Conservation (phyloP, 2,888 invertebrate species). For the Belgica antarctica region DNA sequence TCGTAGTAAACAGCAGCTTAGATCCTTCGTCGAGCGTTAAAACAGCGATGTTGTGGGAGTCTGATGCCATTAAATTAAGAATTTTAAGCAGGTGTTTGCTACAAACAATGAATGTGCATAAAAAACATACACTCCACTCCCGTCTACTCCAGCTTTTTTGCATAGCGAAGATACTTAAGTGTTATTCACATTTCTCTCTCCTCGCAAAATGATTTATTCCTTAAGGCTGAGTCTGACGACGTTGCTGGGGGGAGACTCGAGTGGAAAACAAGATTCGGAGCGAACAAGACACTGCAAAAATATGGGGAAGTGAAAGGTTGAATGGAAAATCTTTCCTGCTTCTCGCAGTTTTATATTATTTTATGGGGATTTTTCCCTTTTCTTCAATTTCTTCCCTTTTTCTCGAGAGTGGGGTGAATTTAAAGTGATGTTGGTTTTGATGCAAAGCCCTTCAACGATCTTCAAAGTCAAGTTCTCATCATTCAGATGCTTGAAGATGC, state of each 20-base stretch:
- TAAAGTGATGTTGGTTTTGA: too few species aligned
- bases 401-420: too few species aligned
- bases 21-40: too few species aligned
- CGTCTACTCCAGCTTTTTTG: background rate
- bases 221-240: slow-evolving; percentile 27
- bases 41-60: background rate
- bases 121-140: slow-evolving; percentile 27
- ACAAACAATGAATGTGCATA: slow-evolving; percentile 43
- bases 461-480: too few species aligned
- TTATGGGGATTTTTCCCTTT: background rate
- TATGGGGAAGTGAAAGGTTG: background rate
- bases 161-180: slow-evolving; percentile 30
- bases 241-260: background rate
- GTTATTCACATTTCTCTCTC: slow-evolving; percentile 28
- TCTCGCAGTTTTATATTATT: background rate
- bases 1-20: too few species aligned
- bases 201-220: slow-evolving; percentile 38
- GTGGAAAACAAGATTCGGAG: background rate
- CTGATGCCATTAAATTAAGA: slow-evolving; percentile 29
- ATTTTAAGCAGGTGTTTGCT: slow-evolving; percentile 39
- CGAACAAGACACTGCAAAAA: background rate
- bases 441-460: too few species aligned
- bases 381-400: background rate
- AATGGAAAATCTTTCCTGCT: slow-evolving; percentile 5
- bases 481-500: too few species aligned